Conservation (phyloP, 1,140 invertebrate genomes). For the Sminthurinus signatus region DNA sequence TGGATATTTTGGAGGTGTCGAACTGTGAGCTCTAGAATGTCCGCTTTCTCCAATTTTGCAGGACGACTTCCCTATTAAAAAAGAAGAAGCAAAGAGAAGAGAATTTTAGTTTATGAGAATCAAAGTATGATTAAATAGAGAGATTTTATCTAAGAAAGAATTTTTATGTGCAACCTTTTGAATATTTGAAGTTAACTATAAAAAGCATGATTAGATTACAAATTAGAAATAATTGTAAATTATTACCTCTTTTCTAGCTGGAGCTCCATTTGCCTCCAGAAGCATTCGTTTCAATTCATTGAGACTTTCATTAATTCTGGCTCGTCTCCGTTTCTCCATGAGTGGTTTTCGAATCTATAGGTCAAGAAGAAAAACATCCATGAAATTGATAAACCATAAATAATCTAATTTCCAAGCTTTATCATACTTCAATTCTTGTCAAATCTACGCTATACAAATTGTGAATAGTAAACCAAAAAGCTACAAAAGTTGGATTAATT, state of each 20-base stretch:
- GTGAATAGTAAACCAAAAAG: background rate
- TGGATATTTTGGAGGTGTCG: conserved; percentile 49
- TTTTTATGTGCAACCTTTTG: too few species aligned
- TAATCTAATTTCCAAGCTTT: background rate
- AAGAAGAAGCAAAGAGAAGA: too few species aligned
- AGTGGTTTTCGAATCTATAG: conserved; percentile 59
- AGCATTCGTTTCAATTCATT: conserved; percentile 57
- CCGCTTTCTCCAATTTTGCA: conserved; percentile 89
- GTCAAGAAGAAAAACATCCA: conserved; percentile 9
- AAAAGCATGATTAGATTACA: too few species aligned
- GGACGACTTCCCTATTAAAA: conserved; percentile 44
- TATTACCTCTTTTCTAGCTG: conserved; percentile 40
- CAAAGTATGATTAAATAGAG: too few species aligned
- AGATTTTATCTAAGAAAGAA: too few species aligned
- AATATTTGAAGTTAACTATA: too few species aligned
- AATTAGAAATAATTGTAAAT: too few species aligned
- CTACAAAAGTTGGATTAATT: background rate
- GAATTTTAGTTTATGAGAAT: too few species aligned
- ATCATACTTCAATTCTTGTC: background rate
- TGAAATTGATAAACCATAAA: background rate
- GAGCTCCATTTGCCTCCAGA: conserved; percentile 49
- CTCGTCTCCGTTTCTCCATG: conserved; percentile 62
- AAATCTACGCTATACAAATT: background rate
- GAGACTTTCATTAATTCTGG: conserved; percentile 60
- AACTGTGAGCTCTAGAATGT: conserved; percentile 77